phyloP scores from a whole-genome alignment of 2,797 vertebrate species.

The Heliangelus exortis region DNA sequence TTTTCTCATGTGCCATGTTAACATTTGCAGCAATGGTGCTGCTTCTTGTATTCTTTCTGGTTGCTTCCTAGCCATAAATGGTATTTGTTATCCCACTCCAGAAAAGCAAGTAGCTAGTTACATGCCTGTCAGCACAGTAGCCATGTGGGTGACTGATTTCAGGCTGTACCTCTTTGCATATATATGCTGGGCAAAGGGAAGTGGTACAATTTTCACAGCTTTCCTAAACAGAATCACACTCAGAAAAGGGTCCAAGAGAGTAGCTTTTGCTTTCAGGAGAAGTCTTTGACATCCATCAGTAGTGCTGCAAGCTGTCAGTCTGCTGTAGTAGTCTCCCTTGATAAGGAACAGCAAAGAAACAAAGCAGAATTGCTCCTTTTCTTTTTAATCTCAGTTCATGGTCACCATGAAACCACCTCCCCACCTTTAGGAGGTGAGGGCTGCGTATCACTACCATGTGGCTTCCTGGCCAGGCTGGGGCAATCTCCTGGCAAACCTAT shows the following conservation, averaged over 20 bases:
- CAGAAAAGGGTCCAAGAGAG: neutral
- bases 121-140: neutral
- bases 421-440: neutral
- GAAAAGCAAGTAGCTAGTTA: neutral
- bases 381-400: neutral
- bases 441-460: fast-evolving
- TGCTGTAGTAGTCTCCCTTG: neutral
- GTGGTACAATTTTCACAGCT: neutral
- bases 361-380: neutral
- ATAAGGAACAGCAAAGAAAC: neutral
- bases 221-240: neutral
- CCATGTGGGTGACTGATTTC: neutral
- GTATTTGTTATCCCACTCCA: neutral
- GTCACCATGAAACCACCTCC: neutral
- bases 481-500: neutral
- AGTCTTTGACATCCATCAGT: neutral
- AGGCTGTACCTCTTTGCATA: neutral
- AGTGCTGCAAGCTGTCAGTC: neutral
- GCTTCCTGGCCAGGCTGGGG: neutral
- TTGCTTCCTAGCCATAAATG: neutral
- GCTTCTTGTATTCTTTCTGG: neutral
- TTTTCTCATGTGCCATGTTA: fast-evolving
- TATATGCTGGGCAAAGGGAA: neutral
- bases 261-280: neutral
- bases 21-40: neutral